These are phyloP conservation scores for Bombus difficillimus DNA, from an alignment of 1,140 invertebrate genomes.

Conservation along the genomic window DNA sequence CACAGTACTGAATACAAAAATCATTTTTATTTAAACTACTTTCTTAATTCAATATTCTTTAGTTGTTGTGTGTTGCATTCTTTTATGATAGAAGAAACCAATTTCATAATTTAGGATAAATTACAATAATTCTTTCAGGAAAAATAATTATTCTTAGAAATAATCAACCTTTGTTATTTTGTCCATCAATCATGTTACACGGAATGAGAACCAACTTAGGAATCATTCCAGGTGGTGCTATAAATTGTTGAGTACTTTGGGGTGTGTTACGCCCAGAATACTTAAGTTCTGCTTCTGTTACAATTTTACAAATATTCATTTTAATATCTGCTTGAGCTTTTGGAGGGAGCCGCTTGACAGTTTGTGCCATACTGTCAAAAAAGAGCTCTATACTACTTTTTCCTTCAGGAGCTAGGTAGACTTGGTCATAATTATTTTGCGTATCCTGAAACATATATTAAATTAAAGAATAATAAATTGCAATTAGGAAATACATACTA, in stretches of 20 bases:
- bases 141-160: not conserved
- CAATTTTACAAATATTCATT: slow-evolving; percentile 78
- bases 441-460: not conserved
- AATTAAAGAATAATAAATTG: not conserved
- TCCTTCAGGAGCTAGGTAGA: slow-evolving; percentile 53
- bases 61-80: too few species aligned
- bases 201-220: slow-evolving; percentile 62
- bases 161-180: slow-evolving; percentile 45
- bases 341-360: slow-evolving; percentile 76
- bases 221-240: slow-evolving; percentile 54
- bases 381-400: slow-evolving; percentile 77
- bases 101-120: not conserved
- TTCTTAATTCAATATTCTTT: not conserved
- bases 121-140: not conserved
- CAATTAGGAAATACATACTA: too few species aligned
- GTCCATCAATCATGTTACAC: slow-evolving; percentile 61
- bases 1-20: slow-evolving; percentile 16
- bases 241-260: slow-evolving; percentile 57
- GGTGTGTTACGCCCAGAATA: slow-evolving; percentile 53
- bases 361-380: slow-evolving; percentile 78
- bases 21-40: not conserved
- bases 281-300: slow-evolving; percentile 76
- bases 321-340: slow-evolving; percentile 78
- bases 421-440: slow-evolving; percentile 41
- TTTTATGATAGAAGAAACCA: not conserved